These are phyloP conservation scores for Chelonus formosanus DNA, from an alignment of 2,888 invertebrate species.

Conservation along the genomic window DNA sequence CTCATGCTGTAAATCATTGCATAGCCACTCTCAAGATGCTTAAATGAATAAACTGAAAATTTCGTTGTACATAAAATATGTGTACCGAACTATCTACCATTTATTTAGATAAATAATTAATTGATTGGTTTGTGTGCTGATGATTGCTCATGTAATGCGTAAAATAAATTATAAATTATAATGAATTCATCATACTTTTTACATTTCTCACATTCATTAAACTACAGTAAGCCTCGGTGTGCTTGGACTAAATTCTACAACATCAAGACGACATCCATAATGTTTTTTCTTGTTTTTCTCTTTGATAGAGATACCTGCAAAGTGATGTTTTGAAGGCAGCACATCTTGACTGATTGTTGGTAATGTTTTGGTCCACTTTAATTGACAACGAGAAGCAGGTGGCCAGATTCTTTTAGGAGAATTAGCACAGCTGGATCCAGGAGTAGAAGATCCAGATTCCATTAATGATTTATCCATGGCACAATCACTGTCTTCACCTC, in stretches of 20 bases:
- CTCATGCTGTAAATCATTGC: too few relatives aligned
- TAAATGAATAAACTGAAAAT: too few relatives aligned
- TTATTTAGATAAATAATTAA: too few relatives aligned
- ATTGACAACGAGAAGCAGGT: conserved; percentile 59
- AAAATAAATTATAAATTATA: too few relatives aligned
- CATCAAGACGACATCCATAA: conserved; percentile 19
- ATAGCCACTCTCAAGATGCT: too few relatives aligned
- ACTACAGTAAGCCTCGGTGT: too few relatives aligned
- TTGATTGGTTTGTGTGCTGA: too few relatives aligned
- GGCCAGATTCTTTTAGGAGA: conserved; percentile 71
- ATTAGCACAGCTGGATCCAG: conserved; percentile 73
- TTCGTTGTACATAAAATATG: too few relatives aligned
- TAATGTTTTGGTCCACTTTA: conserved; percentile 68
- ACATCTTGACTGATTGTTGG: conserved; percentile 63
- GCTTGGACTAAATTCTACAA: background rate
- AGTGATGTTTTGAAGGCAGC: conserved; percentile 58
- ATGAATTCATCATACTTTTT: too few relatives aligned
- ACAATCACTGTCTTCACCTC: conserved; percentile 71
- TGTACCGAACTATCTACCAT: too few relatives aligned
- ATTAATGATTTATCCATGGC: conserved; percentile 56
- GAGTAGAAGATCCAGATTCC: conserved; percentile 69
- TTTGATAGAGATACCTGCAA: conserved; percentile 50
- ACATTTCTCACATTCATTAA: too few relatives aligned
- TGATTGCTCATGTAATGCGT: too few relatives aligned
- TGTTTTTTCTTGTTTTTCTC: background rate